These are phyloP conservation scores for Octomys mimax DNA, from an alignment of 2,797 vertebrate genomes.

Conservation along the genomic window DNA sequence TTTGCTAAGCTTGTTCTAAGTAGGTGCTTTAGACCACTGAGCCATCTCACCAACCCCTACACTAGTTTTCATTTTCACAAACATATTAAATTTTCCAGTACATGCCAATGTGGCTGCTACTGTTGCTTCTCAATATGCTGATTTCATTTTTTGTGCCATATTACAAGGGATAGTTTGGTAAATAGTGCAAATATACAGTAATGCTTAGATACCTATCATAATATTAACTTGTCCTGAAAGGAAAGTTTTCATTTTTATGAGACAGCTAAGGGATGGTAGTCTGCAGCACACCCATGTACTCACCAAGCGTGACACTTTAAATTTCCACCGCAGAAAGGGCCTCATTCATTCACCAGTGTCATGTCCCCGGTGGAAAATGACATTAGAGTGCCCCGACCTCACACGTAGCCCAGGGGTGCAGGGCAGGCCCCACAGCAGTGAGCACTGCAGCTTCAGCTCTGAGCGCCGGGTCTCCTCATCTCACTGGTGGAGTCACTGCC, in stretches of 20 bases:
- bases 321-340: background rate
- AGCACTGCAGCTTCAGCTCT: background rate
- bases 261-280: background rate
- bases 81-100: background rate
- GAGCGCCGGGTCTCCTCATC: background rate
- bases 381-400: background rate
- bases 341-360: background rate
- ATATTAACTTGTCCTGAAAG: background rate
- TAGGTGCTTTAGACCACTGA: too few relatives aligned
- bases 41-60: too few relatives aligned
- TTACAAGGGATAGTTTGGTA: background rate
- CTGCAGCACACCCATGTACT: background rate
- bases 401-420: background rate
- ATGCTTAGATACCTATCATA: background rate
- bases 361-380: background rate
- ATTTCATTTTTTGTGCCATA: background rate
- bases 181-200: background rate
- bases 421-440: background rate
- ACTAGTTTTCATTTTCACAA: slow-evolving; percentile 13
- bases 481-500: background rate
- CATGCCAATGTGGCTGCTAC: background rate
- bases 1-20: too few relatives aligned
- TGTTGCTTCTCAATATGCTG: background rate
- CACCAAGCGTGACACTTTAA: background rate
- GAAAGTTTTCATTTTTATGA: background rate